Evolutionary conservation across 2,888 invertebrate species (phyloP).

Genomic region (Troides helena): DNA sequence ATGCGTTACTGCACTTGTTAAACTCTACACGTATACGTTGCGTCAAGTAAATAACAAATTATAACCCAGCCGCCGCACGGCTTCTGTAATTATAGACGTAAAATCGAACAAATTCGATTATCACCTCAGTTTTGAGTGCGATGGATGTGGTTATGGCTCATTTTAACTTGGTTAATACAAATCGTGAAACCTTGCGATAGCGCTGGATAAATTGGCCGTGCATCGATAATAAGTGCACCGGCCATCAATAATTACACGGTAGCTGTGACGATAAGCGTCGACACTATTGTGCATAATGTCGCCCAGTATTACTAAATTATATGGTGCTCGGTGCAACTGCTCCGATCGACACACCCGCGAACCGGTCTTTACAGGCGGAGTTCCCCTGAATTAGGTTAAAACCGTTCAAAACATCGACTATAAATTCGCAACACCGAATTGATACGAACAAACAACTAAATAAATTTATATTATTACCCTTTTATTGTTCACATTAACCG

Average conservation of each 20-base stretch:
- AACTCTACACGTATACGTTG: slow-evolving; percentile 16
- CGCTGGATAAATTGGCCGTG: slow-evolving; percentile 50
- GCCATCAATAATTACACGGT: slow-evolving; percentile 68
- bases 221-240: slow-evolving; percentile 57
- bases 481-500: background rate
- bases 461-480: background rate
- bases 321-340: slow-evolving; percentile 40
- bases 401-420: slow-evolving; percentile 17
- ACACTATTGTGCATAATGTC: slow-evolving; percentile 73
- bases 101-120: slow-evolving; percentile 62
- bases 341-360: slow-evolving; percentile 35
- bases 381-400: slow-evolving; percentile 29
- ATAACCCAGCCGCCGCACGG: slow-evolving; percentile 20
- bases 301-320: slow-evolving; percentile 71
- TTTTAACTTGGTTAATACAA: slow-evolving; percentile 63
- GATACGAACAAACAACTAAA: background rate
- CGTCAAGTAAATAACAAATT: slow-evolving; percentile 22
- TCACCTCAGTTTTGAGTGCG: slow-evolving; percentile 37
- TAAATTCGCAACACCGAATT: slow-evolving; percentile 1
- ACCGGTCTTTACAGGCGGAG: slow-evolving; percentile 45
- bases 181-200: slow-evolving; percentile 59
- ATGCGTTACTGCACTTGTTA: slow-evolving; percentile 3
- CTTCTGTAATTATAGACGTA: slow-evolving; percentile 54
- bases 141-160: slow-evolving; percentile 60
- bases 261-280: slow-evolving; percentile 62